A percentile compares a stretch with the other conserved stretches of the same genome.
These are phyloP conservation scores for Aphelocoma californica DNA, from an alignment of 2,797 vertebrate genomes.

Conservation along the genomic window DNA sequence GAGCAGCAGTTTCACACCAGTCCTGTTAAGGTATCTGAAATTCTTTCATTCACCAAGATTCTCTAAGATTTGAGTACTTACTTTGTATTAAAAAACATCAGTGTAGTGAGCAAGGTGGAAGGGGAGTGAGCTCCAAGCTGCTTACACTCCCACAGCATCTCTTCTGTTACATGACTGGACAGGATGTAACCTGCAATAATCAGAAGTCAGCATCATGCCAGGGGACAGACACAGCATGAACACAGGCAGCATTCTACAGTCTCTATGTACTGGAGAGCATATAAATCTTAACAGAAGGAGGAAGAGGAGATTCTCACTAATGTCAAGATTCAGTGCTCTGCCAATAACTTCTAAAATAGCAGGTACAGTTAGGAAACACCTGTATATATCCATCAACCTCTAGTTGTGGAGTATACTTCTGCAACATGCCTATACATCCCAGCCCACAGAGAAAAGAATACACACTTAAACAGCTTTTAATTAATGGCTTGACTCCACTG, in stretches of 20 bases:
- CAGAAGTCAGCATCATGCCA: constrained; percentile 35
- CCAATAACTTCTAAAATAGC: neutral
- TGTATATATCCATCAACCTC: neutral
- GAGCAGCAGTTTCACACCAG: neutral
- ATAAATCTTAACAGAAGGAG: neutral
- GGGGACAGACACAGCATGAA: neutral
- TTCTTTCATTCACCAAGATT: neutral
- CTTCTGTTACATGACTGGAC: constrained; percentile 95
- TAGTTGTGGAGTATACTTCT: neutral
- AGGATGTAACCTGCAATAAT: constrained; percentile 88
- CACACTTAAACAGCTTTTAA: constrained; percentile 40
- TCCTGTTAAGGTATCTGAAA: neutral
- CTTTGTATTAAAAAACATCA: constrained; percentile 99
- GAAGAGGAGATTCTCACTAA: neutral
- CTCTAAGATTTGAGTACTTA: constrained; percentile 73
- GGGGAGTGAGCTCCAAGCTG: constrained; percentile 96
- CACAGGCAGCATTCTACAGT: neutral
- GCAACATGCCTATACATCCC: neutral
- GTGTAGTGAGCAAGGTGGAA: constrained; percentile 91
- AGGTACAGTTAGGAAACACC: neutral
- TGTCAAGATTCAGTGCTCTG: neutral
- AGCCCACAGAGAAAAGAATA: neutral
- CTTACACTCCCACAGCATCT: constrained; percentile 99
- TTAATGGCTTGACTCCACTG: constrained; percentile 17
- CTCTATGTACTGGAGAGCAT: neutral